Evolutionary conservation across 2,113 vertebrate genomes (phyloP).

Genomic region (Apodemus sylvaticus): DNA sequence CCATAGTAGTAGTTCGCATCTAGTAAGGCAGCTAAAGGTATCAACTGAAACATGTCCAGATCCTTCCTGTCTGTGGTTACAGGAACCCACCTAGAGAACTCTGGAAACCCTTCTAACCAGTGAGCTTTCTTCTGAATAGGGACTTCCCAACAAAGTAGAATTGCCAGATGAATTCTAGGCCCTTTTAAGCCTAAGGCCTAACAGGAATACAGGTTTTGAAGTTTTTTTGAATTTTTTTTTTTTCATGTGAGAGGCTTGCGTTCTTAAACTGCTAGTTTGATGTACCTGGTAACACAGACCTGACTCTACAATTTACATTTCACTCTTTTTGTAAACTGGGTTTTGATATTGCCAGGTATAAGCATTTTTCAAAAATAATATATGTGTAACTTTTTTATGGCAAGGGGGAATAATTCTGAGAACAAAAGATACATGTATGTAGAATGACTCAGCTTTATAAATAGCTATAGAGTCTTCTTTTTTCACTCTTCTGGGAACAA

Average conservation of each 20-base stretch:
- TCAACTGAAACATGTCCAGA: not conserved
- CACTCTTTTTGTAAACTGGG: slow-evolving; percentile 71
- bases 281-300: slow-evolving; percentile 78
- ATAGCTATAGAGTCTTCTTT: not conserved
- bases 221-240: slow-evolving; percentile 35
- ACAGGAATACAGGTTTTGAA: not conserved
- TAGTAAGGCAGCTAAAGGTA: not conserved
- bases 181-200: slow-evolving; percentile 27
- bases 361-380: not conserved
- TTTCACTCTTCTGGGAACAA: not conserved
- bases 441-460: slow-evolving; percentile 47
- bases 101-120: not conserved
- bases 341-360: slow-evolving; percentile 37
- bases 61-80: not conserved
- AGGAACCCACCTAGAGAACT: not conserved
- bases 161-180: slow-evolving; percentile 7
- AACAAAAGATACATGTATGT: not conserved
- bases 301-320: slow-evolving; percentile 77
- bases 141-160: slow-evolving; percentile 12
- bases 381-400: not conserved
- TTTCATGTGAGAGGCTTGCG: slow-evolving; percentile 62
- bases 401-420: not conserved
- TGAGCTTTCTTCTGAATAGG: not conserved
- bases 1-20: not conserved
- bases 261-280: slow-evolving; percentile 72